Evolutionary conservation across 2,888 invertebrate genomes (phyloP).

Genomic region (Pseudoips prasinana): DNA sequence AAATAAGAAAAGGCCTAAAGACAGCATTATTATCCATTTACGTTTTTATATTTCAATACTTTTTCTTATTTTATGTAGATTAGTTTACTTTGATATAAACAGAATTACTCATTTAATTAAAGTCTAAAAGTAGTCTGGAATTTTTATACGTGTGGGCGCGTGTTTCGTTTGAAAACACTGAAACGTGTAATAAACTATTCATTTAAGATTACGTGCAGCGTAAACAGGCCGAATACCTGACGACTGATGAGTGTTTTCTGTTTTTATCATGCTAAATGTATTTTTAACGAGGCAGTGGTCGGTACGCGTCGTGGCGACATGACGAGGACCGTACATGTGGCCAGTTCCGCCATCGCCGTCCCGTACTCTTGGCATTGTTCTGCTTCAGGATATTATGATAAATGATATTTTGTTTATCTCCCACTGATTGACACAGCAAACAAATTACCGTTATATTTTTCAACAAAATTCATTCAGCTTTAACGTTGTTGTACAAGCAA

Average conservation of each 20-base stretch:
- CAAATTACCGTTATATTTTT: no score
- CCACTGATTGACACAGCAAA: no score
- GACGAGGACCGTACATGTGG: slow-evolving; percentile 37
- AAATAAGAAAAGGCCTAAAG: no score
- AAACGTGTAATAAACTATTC: slow-evolving; percentile 32
- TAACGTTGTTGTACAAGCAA: no score
- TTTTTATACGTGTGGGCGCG: slow-evolving; percentile 6
- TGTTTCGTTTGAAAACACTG: slow-evolving; percentile 24
- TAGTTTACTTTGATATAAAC: no score
- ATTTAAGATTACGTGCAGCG: slow-evolving; percentile 30
- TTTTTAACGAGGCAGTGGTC: slow-evolving; percentile 47
- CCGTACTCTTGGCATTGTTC: slow-evolving; percentile 75
- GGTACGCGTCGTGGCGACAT: slow-evolving; percentile 41
- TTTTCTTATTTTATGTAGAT: no score
- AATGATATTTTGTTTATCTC: no score
- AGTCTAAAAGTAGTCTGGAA: neutral
- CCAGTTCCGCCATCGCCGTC: slow-evolving; percentile 34
- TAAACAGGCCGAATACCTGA: slow-evolving; percentile 48
- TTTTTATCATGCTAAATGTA: slow-evolving; percentile 50
- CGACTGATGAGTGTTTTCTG: slow-evolving; percentile 44
- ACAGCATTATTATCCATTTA: no score
- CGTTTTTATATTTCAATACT: no score
- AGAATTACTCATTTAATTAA: no score
- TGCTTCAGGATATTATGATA: neutral
- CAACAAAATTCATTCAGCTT: no score